Evolutionary conservation across 2,888 invertebrate species (phyloP), one percentile per base, ranked within the genome.

Genomic region (Caenorhabditis parvicauda): DNA sequence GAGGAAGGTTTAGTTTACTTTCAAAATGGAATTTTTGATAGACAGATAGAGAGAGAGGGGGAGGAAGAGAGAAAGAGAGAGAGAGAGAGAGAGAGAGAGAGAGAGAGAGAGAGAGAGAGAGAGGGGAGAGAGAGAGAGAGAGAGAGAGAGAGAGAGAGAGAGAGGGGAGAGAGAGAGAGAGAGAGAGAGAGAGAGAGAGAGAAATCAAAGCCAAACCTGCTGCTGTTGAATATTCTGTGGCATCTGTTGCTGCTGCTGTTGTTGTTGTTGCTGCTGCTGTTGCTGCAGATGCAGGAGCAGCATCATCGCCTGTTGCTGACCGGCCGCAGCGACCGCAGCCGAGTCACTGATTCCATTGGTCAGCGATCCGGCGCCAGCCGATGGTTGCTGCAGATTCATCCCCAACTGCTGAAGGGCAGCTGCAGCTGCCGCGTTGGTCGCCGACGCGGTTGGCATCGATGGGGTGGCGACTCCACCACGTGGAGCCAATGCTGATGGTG

Each of bases 401-500:
- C 42, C 50, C 12, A 50, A 12, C 42, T 50, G 52, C 32, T 38
- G 38, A 17, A 25, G 59, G 1, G 48, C 19, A 21, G 29, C 47
- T 24, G 39, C 52, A 1, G 52, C n/a, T 5, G 37, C 43, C 1
- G 43, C 24, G 2, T 28, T 35, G 2, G 39, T 19, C 17, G 42
- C 38, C 19, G 51, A n/a, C n/a, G n/a, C n/a, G n/a, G n/a, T n/a
- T n/a, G n/a, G n/a, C n/a, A n/a, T n/a, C n/a, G n/a, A n/a, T n/a
- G n/a, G n/a, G n/a, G n/a, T n/a, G n/a, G n/a, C n/a, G n/a, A n/a
- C n/a, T n/a, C n/a, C n/a, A n/a, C n/a, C n/a, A n/a, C n/a, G n/a
- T n/a, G n/a, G n/a, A n/a, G n/a, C n/a, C n/a, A n/a, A 47, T 3
- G 48, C 48, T 6, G 59, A 54, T 27, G 59, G 50, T 5, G 59